Evolutionary conservation across 2,888 invertebrate species (phyloP).

Genomic region (Romanomermis culicivorax): DNA sequence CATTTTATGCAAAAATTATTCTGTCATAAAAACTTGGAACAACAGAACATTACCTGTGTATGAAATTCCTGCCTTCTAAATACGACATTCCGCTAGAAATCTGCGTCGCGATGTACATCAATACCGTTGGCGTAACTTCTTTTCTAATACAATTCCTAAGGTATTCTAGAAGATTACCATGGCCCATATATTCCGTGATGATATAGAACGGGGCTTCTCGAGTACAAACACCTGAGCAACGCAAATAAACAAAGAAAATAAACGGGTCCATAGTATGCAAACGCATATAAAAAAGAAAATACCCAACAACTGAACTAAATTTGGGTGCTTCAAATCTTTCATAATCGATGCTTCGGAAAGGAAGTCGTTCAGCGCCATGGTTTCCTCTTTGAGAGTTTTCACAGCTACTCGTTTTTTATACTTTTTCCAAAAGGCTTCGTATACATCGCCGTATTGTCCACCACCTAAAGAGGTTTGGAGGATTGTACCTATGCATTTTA

Average conservation of each 20-base stretch:
- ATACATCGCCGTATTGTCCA: constrained; percentile 57
- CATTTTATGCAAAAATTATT: too few relatives aligned
- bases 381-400: constrained; percentile 95
- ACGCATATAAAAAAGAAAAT: constrained; percentile 12
- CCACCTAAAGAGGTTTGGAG: constrained; percentile 47
- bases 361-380: constrained; percentile 97
- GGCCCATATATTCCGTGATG: constrained; percentile 96
- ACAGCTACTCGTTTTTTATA: constrained; percentile 93
- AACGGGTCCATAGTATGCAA: background rate
- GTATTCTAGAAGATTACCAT: constrained; percentile 89
- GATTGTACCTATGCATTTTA: background rate
- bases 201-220: constrained; percentile 97
- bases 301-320: constrained; percentile 83
- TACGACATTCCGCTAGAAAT: constrained; percentile 98
- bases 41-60: constrained; percentile 48
- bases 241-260: background rate
- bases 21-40: background rate
- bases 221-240: constrained; percentile 57
- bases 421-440: constrained; percentile 83
- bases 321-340: constrained; percentile 99
- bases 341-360: constrained; percentile 95
- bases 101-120: constrained; percentile 99
- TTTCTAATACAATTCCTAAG: constrained; percentile 52
- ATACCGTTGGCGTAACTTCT: constrained; percentile 72
- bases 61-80: constrained; percentile 79